Conservation (phyloP, 2,888 invertebrate species). For the Chloromyia formosa region DNA sequence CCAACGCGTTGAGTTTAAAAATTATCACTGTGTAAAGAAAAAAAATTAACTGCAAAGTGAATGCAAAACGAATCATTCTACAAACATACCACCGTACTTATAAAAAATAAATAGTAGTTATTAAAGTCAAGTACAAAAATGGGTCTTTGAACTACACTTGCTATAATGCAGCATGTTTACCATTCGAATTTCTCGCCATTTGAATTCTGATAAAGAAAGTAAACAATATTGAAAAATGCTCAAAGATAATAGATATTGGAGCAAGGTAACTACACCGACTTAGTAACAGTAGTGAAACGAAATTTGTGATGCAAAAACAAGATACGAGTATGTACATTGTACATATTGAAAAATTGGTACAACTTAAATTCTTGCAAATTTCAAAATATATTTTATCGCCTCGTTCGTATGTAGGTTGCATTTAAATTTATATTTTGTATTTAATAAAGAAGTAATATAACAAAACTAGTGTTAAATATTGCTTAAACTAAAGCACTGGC, state of each 20-base stretch:
- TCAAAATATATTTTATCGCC: too few species aligned
- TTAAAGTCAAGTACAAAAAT: background rate
- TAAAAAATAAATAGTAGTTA: background rate
- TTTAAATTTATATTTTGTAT: too few species aligned
- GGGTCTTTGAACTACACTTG: slow-evolving; percentile 23
- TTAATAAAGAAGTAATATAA: too few species aligned
- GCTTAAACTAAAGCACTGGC: too few species aligned
- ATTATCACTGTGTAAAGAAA: background rate
- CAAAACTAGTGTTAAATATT: too few species aligned
- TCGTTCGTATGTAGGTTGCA: too few species aligned
- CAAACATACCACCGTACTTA: background rate
- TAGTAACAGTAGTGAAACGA: background rate
- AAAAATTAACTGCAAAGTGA: background rate
- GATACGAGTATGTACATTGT: too few species aligned
- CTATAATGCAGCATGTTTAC: background rate
- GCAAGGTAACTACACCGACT: background rate
- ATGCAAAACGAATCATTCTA: background rate
- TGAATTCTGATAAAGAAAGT: background rate
- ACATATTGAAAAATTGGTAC: too few species aligned
- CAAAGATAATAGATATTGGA: background rate
- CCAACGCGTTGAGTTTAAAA: background rate
- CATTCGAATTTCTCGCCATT: background rate
- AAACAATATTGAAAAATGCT: background rate
- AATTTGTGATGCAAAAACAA: too few species aligned
- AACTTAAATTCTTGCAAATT: too few species aligned